Base-by-base conservation (phyloP, 1,140 invertebrate genomes). In the Lineus longissimus region DNA sequence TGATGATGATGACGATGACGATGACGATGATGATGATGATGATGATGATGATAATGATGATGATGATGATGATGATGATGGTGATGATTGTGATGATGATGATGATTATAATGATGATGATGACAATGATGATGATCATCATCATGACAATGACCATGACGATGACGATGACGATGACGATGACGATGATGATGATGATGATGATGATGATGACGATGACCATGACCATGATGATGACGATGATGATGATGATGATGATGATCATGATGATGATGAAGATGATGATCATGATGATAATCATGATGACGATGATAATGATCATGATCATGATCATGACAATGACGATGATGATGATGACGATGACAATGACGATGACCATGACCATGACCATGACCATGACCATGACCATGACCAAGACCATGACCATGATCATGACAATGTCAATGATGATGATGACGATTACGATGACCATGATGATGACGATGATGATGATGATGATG, bases 161-260 rank as follows among this genome's bases (percentile, higher is more conserved):
- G 23, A n/a, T 25, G 56, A 62, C 23, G 36, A 40, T n/a, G 56
- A 40, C 31, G 23, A 17, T 59, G 62, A 40, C n/a, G 55, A 60
- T 58, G 40, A 61, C 33, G 58, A 62, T 61, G 63, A 62, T 25
- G 13, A 15, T 51, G 63, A 47, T 22, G 27, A 63, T 47, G 43
- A 54, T 55, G 59, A 45, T 61, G 58, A 61, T 29, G 45, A 45
- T 54, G 33, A 62, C 43, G n/a, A n/a, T n/a, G n/a, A n/a, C n/a
- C n/a, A n/a, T n/a, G n/a, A n/a, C n/a, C n/a, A n/a, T n/a, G n/a
- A 62, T 55, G 43, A 2, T 54, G 36, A 47, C 29, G 61, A 57
- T 56, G 61, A 23, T 55, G 60, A 57, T 55, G 60, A 56, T 60
- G 59, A 51, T 54, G 31, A 45, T 29, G 59, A 61, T 54, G 36